phyloP scores from a whole-genome alignment of 1,140 invertebrate species.

The Spodoptera frugiperda region DNA sequence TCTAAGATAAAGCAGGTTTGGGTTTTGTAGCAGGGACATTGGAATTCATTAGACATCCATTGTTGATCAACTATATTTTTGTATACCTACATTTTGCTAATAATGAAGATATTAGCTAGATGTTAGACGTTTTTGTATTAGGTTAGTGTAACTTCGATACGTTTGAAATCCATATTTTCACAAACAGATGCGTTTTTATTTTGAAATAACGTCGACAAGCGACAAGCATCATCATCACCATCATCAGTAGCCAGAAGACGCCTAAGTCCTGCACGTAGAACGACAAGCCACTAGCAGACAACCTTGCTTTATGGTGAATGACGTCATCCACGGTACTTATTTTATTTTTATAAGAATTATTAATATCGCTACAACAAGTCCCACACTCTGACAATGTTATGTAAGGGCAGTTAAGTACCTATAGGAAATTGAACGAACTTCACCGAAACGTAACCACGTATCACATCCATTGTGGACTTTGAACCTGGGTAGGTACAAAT shows the following conservation, averaged over 20 bases:
- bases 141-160: too few species aligned
- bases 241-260: too few species aligned
- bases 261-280: too few species aligned
- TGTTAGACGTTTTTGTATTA: too few species aligned
- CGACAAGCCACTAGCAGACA: neutral
- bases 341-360: conserved; percentile 36
- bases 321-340: conserved; percentile 8
- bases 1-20: too few species aligned
- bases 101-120: too few species aligned
- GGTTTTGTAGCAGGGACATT: too few species aligned
- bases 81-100: too few species aligned
- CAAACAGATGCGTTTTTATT: neutral
- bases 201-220: neutral
- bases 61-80: too few species aligned
- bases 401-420: conserved; percentile 27
- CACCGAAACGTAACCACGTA: neutral
- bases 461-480: neutral
- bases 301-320: conserved; percentile 11
- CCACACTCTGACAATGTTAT: conserved; percentile 1
- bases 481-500: neutral
- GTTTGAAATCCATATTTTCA: neutral
- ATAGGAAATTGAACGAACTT: conserved; percentile 25
- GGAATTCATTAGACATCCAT: too few species aligned
- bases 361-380: conserved; percentile 25
- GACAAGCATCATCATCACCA: too few species aligned